These are phyloP conservation scores for Nasua narica DNA, from an alignment of 2,797 vertebrate genomes.

Conservation along the genomic window DNA sequence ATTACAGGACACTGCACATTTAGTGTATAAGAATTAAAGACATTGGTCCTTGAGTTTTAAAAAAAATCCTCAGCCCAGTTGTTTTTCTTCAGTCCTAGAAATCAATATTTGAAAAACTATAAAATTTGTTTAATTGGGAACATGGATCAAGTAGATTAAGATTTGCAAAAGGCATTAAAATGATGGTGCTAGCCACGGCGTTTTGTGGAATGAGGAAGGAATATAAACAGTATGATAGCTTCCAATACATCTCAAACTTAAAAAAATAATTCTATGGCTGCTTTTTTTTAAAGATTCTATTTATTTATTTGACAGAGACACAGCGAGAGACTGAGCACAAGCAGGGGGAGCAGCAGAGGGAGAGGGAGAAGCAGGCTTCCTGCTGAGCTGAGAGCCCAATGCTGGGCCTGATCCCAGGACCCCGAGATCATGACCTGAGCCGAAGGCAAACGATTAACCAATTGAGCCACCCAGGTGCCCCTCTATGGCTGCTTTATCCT, in stretches of 20 bases:
- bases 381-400: too few species aligned
- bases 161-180: not conserved
- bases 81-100: not conserved
- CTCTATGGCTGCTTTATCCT: not conserved
- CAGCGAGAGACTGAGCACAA: too few species aligned
- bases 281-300: too few species aligned
- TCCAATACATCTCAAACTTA: not conserved
- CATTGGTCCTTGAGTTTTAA: not conserved
- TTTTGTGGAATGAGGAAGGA: not conserved
- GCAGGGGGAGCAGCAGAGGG: too few species aligned
- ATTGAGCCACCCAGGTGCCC: too few species aligned
- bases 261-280: not conserved
- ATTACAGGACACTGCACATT: not conserved
- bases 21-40: not conserved
- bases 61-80: not conserved
- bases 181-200: not conserved
- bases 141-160: not conserved
- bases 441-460: too few species aligned
- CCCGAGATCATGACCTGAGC: too few species aligned
- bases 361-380: too few species aligned
- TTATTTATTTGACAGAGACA: too few species aligned
- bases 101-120: not conserved
- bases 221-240: not conserved
- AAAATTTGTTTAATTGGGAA: not conserved
- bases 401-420: too few species aligned